phyloP scores from a whole-genome alignment of 2,797 vertebrate genomes.

The Phaenicophaeus curvirostris region DNA sequence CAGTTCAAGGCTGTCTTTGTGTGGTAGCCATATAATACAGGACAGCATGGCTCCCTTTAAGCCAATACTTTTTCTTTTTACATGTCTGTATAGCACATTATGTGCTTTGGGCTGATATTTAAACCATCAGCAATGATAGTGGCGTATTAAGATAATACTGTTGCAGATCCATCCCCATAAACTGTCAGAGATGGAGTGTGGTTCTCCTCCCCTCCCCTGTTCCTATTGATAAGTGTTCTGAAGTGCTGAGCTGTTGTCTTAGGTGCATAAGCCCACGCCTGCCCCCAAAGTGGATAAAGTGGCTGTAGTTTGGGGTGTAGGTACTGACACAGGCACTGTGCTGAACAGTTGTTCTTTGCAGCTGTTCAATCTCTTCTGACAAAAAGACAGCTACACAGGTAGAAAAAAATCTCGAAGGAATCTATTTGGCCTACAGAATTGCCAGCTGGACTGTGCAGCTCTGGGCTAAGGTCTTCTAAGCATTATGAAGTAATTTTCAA shows the following conservation, averaged over 20 bases:
- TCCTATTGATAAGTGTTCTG: background rate
- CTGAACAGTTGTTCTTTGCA: background rate
- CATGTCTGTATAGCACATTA: background rate
- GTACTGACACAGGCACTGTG: background rate
- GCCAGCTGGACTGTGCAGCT: background rate
- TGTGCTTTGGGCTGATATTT: background rate
- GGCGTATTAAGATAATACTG: background rate
- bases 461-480: background rate
- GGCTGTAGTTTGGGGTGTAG: background rate
- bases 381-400: background rate
- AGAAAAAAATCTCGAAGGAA: background rate
- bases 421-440: background rate
- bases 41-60: background rate
- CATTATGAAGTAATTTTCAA: slow-evolving; percentile 41
- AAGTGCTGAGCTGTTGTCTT: background rate
- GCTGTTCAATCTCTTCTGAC: background rate
- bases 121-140: background rate
- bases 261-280: background rate
- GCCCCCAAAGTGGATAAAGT: background rate
- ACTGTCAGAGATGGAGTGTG: rapidly evolving
- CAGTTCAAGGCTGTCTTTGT: background rate
- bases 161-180: background rate
- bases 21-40: background rate
- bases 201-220: background rate
- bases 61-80: background rate